Conservation (phyloP, 2,113 vertebrate species). For the Pterocles orientalis region DNA sequence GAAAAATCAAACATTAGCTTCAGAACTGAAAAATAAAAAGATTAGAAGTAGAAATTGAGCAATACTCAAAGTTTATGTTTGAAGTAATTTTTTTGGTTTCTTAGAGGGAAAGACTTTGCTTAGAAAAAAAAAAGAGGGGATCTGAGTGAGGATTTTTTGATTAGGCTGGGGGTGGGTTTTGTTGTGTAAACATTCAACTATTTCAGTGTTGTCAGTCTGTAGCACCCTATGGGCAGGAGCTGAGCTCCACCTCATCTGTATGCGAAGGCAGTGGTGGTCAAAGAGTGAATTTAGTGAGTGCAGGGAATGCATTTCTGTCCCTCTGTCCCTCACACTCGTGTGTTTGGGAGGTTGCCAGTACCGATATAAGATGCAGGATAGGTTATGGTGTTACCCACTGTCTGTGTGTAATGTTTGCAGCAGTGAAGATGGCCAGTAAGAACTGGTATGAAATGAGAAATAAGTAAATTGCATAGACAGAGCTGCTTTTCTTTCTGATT, state of each 20-base stretch:
- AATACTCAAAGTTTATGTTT: neutral
- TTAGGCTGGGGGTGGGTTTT: neutral
- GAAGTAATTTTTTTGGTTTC: neutral
- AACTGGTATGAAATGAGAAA: neutral
- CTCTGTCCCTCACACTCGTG: neutral
- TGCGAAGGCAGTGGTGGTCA: neutral
- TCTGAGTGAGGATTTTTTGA: neutral
- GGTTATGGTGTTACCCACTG: neutral
- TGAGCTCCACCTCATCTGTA: neutral
- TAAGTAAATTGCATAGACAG: neutral
- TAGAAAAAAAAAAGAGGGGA: accelerated
- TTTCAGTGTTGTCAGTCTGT: neutral
- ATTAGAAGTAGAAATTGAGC: neutral
- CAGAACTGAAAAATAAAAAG: neutral
- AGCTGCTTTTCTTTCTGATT: neutral
- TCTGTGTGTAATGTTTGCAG: neutral
- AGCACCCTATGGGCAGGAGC: neutral
- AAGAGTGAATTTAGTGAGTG: neutral
- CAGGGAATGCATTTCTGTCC: neutral
- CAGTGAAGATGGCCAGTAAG: neutral
- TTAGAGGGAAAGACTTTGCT: neutral
- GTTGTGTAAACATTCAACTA: neutral
- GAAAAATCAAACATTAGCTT: neutral
- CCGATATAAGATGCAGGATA: neutral
- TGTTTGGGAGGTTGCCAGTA: neutral